Base-by-base conservation (phyloP, 2,113 vertebrate genomes). In the Melanerpes aurifrons region DNA sequence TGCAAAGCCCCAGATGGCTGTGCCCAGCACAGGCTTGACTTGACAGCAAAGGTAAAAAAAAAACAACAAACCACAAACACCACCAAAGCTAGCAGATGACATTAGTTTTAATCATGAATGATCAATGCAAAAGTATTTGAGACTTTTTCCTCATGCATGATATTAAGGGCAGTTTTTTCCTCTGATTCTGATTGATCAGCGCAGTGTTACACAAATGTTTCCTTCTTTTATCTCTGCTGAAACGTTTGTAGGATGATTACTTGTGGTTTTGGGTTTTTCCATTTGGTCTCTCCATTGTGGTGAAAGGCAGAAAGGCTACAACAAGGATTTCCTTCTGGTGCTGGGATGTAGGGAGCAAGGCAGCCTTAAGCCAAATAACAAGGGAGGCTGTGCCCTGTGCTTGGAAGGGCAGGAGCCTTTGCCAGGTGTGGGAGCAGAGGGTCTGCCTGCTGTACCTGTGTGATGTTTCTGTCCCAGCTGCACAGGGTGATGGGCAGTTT, bases 141-240 rank as follows among this genome's bases (percentile, higher is more conserved):
- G 85, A 83, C 82, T 48, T 91, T 87, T 87, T 81, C 68, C 66
- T 72, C 25, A 56, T 69, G 32, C 29, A 35, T 71, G 32, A 47
- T 92, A 86, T 54, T 83, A 83, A 80, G 66, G 69, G 62, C 61
- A 91, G 64, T 86, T 95, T 92, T 92, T 94, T 66, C 71, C 85
- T 93, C 82, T 71, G 85, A 85, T 89, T 95, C 68, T 77, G 37
- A 70, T 58, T 91, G 72, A 90, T 90, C 87, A 87, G 61, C 6
- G 1, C 37, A 47, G 20, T 17, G 22, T 94, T 88, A 83, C 24
- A 88, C 40, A 81, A 74, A 78, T 78, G 13, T 87, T 43, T 79
- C 48, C 68, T 40, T 56, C 50, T 92, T 92, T 89, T 66, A 66
- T 84, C 62, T 72, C 50, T 71, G 10, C 26, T 72, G 70, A 91